Base-by-base conservation (phyloP, 1,140 invertebrate genomes). In the Pogonus chalceus region DNA sequence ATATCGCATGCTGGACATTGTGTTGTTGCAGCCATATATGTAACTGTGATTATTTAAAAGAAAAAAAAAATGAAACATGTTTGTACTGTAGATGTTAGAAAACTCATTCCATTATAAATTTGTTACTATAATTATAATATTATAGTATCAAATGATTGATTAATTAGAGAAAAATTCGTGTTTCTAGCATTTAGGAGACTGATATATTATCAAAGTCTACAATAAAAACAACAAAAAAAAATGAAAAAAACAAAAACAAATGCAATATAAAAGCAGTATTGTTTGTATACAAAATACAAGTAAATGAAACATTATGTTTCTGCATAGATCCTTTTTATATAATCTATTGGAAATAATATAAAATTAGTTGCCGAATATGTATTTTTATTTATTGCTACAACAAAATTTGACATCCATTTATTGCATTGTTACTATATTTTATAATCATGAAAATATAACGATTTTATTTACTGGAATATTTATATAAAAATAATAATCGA, bases 21-120 rank as follows among this genome's bases (percentile, higher is more conserved):
- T 43, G 37, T 43, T n/a, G n/a, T n/a, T 43, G 37, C 37, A 43
- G 37, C 37, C 37, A 43, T 43, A 43, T 43, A 43, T 43, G 37
- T 43, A 43, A 43, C 37, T 43, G 37, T 43, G 37, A 43, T 43
- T 43, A 43, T 43, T 43, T 43, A 43, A 43, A 43, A 43, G 9
- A 43, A 12, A 43, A 10, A 43, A 43, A 9, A 43, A 12, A 43
- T 43, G 18, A 43, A 12, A 43, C 37, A 43, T 10, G 37, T 43
- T 43, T 43, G 37, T 43, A 43, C 37, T 43, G 37, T 43, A 43
- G 37, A 7, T 10, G 18, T 43, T 43, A 43, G 37, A 16, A 4
- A 16, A 43, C 37, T 43, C 37, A 43, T 43, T 43, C 37, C 37
- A 43, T 43, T n/a, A n/a, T n/a, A n/a, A n/a, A n/a, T n/a, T n/a